Evolutionary conservation across 2,888 invertebrate genomes (phyloP), one percentile per base, ranked within the genome.

Genomic region (Microctonus aethiopoides): DNA sequence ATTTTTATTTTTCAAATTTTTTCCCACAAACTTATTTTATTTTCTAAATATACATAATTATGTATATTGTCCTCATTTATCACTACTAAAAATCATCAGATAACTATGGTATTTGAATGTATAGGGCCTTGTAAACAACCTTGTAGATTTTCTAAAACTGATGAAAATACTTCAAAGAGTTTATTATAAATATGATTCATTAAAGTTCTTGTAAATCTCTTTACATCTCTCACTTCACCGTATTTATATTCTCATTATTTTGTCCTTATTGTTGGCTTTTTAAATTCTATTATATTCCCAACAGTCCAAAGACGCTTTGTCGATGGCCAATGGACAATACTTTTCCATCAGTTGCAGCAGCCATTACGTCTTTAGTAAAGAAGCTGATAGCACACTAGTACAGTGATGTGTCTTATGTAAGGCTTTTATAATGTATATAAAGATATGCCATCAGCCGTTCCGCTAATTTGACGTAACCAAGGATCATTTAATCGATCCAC

Each of bases 381-480:
- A 46, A 46, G 16, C 16, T 46, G 46, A 46, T 46, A 16, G 46
- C 16, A n/a, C 29, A 29, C 7, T 5, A 29, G 29, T 29, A n/a
- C n/a, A 29, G 29, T 52, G 20, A 52, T 10, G 41, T 10, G 9
- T 7, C 51, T 64, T 70, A 74, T 60, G 71, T 73, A 74, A 76
- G 74, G 29, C 34, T 36, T 46, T 20, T 16, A 46, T 29, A 29
- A 29, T 46, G 7, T 16, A 46, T 16, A n/a, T 16, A n/a, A 2
- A 16, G 46, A 46, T 46, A 46, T 64, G 61, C 68, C 68, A 70
- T 71, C 71, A 73, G 68, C 68, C 75, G 78, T 80, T 79, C 74
- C 77, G 76, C 73, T 68, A 76, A 78, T 77, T 81, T 81, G 75
- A 80, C 78, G 75, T 76, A 78, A 79, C 76, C 79, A 80, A 80